Evolutionary conservation across 1,140 invertebrate species (phyloP).

Genomic region (Triops longicaudatus): DNA sequence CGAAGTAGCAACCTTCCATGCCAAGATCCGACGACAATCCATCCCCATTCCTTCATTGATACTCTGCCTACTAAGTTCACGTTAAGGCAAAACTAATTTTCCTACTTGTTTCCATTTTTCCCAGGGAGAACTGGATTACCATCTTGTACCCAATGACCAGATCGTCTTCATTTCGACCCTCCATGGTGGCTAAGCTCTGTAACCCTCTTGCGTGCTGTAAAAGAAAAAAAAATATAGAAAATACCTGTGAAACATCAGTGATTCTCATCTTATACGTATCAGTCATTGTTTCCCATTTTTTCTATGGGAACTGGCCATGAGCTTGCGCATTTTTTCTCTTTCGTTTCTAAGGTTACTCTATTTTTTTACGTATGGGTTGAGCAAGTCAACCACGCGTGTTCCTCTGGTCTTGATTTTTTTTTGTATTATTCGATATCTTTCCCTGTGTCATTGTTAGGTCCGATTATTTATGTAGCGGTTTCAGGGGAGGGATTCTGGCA

Average conservation of each 20-base stretch:
- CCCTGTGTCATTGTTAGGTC: neutral
- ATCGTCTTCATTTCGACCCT: slow-evolving; percentile 62
- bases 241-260: neutral
- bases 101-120: slow-evolving; percentile 32
- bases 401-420: neutral
- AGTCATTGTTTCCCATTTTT: neutral
- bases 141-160: slow-evolving; percentile 49
- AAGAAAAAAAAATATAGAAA: neutral
- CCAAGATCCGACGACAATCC: neutral
- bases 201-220: neutral
- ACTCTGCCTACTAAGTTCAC: slow-evolving; percentile 22
- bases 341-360: neutral
- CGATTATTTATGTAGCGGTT: neutral
- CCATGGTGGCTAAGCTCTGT: slow-evolving; percentile 53
- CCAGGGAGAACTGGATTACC: slow-evolving; percentile 54
- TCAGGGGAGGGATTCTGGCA: neutral
- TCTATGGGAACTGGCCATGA: too few relatives aligned
- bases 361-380: neutral
- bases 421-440: neutral
- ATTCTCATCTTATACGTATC: neutral
- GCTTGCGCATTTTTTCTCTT: too few relatives aligned
- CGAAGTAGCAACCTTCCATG: neutral
- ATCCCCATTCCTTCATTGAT: neutral
- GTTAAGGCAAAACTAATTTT: slow-evolving; percentile 25
- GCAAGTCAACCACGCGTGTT: neutral